phyloP scores from a whole-genome alignment of 2,888 invertebrate species.

The Zygothrica quintamaculata region DNA sequence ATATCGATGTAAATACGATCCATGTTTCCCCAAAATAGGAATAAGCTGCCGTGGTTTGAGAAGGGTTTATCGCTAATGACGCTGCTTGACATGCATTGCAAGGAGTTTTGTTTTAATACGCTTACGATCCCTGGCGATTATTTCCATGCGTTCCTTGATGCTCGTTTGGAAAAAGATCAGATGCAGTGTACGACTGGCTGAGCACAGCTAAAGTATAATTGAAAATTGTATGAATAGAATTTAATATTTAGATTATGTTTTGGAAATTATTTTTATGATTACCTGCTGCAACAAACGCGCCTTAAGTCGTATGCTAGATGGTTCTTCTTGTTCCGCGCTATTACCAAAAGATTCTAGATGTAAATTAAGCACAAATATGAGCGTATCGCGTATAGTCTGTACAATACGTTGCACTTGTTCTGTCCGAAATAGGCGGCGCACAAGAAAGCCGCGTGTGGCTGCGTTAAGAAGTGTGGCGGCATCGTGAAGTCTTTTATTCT shows the following conservation, averaged over 20 bases:
- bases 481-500: constrained; percentile 29
- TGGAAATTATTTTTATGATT: neutral
- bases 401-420: constrained; percentile 91
- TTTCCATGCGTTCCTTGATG: constrained; percentile 82
- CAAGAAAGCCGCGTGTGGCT: constrained; percentile 90
- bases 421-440: constrained; percentile 91
- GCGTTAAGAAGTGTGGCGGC: constrained; percentile 90
- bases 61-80: constrained; percentile 17
- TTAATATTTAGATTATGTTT: neutral
- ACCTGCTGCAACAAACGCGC: constrained; percentile 83
- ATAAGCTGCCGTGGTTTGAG: neutral
- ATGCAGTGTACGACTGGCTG: constrained; percentile 80
- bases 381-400: constrained; percentile 83
- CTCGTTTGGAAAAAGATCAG: constrained; percentile 79
- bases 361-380: constrained; percentile 82
- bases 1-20: too few relatives aligned
- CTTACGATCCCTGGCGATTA: constrained; percentile 81
- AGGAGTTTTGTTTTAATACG: constrained; percentile 75
- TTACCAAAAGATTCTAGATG: constrained; percentile 76
- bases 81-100: constrained; percentile 63
- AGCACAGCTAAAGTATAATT: constrained; percentile 66
- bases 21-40: too few relatives aligned
- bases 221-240: neutral
- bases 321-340: constrained; percentile 60
- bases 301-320: constrained; percentile 80